Percentiles rank a stretch among this genome's conserved stretches.
Conservation (phyloP, 2,797 vertebrate genomes). For the Malacoctenus gilli region DNA sequence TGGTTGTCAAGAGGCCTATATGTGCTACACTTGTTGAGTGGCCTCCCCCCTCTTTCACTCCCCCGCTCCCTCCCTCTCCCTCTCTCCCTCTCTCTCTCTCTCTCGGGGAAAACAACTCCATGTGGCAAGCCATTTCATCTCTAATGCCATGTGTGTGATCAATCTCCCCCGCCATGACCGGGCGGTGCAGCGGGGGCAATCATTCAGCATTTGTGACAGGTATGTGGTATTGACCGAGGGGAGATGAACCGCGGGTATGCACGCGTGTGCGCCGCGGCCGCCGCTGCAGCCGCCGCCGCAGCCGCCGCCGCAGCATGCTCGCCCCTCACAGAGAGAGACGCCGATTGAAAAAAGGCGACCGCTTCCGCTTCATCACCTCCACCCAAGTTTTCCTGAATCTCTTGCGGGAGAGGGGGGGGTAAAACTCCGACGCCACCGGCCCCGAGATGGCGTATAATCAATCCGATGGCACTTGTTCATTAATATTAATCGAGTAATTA, state of each 20-base stretch:
- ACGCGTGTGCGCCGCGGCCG: not conserved
- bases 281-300: too few species aligned
- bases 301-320: too few species aligned
- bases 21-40: conserved; percentile 58
- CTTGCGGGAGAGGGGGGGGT: too few species aligned
- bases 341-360: too few species aligned
- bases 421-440: too few species aligned
- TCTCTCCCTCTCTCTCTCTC: conserved; percentile 3
- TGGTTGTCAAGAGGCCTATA: conserved; percentile 42
- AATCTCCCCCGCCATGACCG: conserved; percentile 56
- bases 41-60: not conserved
- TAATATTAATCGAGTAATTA: not conserved
- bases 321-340: not conserved
- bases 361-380: too few species aligned
- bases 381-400: too few species aligned
- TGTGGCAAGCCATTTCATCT: conserved; percentile 71
- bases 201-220: conserved; percentile 69
- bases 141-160: conserved; percentile 71
- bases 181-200: conserved; percentile 51
- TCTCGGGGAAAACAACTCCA: conserved; percentile 54
- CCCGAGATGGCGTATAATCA: not conserved
- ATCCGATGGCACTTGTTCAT: conserved; percentile 1
- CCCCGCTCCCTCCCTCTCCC: not conserved
- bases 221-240: conserved; percentile 65
- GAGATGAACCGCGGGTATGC: conserved; percentile 56